phyloP scores from a whole-genome alignment of 1,140 invertebrate species.

The Dysdera silvatica region DNA sequence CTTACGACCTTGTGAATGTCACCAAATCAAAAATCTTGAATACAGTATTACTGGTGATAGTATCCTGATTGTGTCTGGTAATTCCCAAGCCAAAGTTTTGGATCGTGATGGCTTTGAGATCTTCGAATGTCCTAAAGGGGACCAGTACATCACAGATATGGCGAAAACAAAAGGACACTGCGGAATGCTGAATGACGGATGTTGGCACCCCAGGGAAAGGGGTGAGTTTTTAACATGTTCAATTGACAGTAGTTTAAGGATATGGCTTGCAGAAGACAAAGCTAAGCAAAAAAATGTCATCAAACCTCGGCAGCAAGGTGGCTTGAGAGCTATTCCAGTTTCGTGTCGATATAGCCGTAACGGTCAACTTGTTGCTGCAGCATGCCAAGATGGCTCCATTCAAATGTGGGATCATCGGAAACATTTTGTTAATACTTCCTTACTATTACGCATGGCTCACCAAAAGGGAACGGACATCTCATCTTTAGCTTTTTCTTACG shows the following conservation, averaged over 20 bases:
- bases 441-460: slow-evolving; percentile 72
- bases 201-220: slow-evolving; percentile 84
- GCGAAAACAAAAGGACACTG: slow-evolving; percentile 91
- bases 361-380: slow-evolving; percentile 79
- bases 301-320: slow-evolving; percentile 78
- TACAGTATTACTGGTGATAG: slow-evolving; percentile 91
- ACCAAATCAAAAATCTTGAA: slow-evolving; percentile 81
- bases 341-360: slow-evolving; percentile 76
- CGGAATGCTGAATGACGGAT: slow-evolving; percentile 78
- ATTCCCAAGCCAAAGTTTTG: slow-evolving; percentile 76
- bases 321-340: slow-evolving; percentile 79
- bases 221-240: slow-evolving; percentile 93
- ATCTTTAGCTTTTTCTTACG: slow-evolving; percentile 78
- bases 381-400: slow-evolving; percentile 90
- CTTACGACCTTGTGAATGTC: slow-evolving; percentile 86
- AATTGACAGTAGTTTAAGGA: slow-evolving; percentile 79
- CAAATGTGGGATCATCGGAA: slow-evolving; percentile 94
- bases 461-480: slow-evolving; percentile 70
- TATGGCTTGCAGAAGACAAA: slow-evolving; percentile 73
- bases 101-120: slow-evolving; percentile 94
- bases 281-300: slow-evolving; percentile 75
- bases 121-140: slow-evolving; percentile 84
- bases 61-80: slow-evolving; percentile 87
- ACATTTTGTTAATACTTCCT: slow-evolving; percentile 63
- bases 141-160: slow-evolving; percentile 94